Evolutionary conservation across 2,113 vertebrate species (phyloP).

Genomic region (Mandrillus leucophaeus): DNA sequence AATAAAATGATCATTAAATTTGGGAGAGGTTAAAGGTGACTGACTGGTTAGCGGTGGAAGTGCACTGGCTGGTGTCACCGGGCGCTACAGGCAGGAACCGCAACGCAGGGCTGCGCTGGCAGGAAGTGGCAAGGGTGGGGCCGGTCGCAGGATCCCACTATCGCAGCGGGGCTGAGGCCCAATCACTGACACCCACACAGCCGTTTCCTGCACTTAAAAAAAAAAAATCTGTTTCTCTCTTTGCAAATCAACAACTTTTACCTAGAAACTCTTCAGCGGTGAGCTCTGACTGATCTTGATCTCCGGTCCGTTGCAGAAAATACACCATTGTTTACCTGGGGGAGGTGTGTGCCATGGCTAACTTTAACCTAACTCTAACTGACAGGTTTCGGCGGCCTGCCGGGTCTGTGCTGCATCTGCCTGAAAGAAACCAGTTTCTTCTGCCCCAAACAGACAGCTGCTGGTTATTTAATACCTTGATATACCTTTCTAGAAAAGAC

Average conservation of each 20-base stretch:
- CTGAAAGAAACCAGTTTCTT: slow-evolving; percentile 28
- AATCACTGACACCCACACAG: slow-evolving; percentile 90
- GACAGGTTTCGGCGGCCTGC: slow-evolving; percentile 77
- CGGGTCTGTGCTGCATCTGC: slow-evolving; percentile 54
- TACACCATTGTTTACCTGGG: slow-evolving; percentile 78
- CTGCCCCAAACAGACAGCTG: slow-evolving; percentile 54
- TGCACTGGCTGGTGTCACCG: slow-evolving; percentile 72
- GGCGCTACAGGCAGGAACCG: slow-evolving; percentile 68
- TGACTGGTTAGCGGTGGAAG: slow-evolving; percentile 78
- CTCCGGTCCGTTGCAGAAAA: slow-evolving; percentile 81
- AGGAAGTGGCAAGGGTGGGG: slow-evolving; percentile 94
- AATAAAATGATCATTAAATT: slow-evolving; percentile 75
- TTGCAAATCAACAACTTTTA: slow-evolving; percentile 90
- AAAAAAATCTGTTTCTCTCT: slow-evolving; percentile 89
- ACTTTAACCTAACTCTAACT: slow-evolving; percentile 68
- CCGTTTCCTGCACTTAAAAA: slow-evolving; percentile 85
- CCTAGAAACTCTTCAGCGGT: slow-evolving; percentile 85
- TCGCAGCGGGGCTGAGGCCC: slow-evolving; percentile 83
- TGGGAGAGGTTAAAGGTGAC: slow-evolving; percentile 81
- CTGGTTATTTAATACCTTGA: background rate
- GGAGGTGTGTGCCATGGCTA: slow-evolving; percentile 63
- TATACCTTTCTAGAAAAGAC: slow-evolving; percentile 63
- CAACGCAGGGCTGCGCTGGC: slow-evolving; percentile 79
- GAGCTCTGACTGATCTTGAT: slow-evolving; percentile 81
- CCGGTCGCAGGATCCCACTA: slow-evolving; percentile 83